Conservation (phyloP, 2,113 vertebrate species). For the Donacobius atricapilla region DNA sequence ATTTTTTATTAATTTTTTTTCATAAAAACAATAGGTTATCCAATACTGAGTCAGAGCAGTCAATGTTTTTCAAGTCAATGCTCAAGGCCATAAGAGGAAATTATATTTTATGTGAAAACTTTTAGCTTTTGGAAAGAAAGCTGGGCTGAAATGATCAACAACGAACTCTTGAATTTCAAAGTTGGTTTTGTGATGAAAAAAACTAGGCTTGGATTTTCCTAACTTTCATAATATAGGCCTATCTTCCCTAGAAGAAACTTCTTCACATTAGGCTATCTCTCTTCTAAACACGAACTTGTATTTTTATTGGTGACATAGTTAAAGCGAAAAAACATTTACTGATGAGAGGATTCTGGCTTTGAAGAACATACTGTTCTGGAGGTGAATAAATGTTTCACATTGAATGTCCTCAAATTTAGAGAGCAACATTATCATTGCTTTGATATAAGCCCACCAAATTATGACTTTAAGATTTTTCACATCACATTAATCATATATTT, state of each 20-base stretch:
- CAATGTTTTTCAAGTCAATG: neutral
- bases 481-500: neutral
- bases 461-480: neutral
- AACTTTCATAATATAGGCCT: neutral
- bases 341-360: neutral
- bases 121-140: neutral
- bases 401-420: neutral
- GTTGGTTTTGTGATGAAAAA: neutral
- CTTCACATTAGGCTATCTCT: neutral
- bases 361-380: neutral
- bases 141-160: neutral
- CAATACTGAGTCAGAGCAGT: neutral
- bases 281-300: neutral
- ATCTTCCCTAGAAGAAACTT: neutral
- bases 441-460: neutral
- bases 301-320: neutral
- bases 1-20: neutral
- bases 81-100: neutral
- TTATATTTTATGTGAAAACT: neutral
- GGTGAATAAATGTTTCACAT: neutral
- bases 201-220: neutral
- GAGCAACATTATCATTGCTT: neutral
- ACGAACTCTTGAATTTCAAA: neutral
- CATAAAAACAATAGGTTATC: neutral
- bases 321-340: neutral